Conservation (phyloP, 2,113 vertebrate species). For the Crotalus viridis region DNA sequence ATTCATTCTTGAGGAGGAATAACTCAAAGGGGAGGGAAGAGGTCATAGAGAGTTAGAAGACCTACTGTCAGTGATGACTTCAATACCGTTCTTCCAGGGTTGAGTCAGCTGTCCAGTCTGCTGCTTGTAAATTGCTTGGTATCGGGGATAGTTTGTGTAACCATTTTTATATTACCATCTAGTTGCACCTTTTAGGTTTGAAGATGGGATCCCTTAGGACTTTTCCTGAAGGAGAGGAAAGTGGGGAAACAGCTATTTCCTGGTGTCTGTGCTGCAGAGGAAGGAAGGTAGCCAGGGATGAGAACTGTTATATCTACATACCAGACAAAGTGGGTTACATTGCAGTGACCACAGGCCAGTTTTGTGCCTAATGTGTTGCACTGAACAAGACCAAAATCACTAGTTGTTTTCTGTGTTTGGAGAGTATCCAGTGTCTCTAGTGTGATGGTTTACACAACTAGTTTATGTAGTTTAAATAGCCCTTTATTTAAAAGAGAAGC, state of each 20-base stretch:
- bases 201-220: conserved; percentile 45
- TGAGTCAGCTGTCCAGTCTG: conserved; percentile 53
- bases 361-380: conserved; percentile 79
- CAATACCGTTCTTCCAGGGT: conserved; percentile 53
- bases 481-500: conserved; percentile 78
- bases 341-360: conserved; percentile 52
- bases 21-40: conserved; percentile 20
- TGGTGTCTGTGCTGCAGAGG: background rate
- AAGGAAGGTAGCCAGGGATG: background rate
- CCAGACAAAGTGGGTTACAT: conserved; percentile 6
- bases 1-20: conserved; percentile 14
- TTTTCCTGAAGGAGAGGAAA: conserved; percentile 30
- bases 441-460: conserved; percentile 79
- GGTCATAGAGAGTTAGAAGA: conserved; percentile 41
- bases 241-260: conserved; percentile 3
- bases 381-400: conserved; percentile 80
- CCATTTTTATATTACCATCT: conserved; percentile 59
- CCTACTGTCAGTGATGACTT: conserved; percentile 51
- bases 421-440: conserved; percentile 73
- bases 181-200: conserved; percentile 56
- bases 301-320: conserved; percentile 13
- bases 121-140: conserved; percentile 66
- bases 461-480: conserved; percentile 84
- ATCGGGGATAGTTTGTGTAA: conserved; percentile 60
- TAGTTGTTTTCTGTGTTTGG: conserved; percentile 65